Percentiles rank a stretch among this genome's conserved stretches.
Conservation (phyloP, 2,797 vertebrate genomes). For the Tamandua tetradactyla region DNA sequence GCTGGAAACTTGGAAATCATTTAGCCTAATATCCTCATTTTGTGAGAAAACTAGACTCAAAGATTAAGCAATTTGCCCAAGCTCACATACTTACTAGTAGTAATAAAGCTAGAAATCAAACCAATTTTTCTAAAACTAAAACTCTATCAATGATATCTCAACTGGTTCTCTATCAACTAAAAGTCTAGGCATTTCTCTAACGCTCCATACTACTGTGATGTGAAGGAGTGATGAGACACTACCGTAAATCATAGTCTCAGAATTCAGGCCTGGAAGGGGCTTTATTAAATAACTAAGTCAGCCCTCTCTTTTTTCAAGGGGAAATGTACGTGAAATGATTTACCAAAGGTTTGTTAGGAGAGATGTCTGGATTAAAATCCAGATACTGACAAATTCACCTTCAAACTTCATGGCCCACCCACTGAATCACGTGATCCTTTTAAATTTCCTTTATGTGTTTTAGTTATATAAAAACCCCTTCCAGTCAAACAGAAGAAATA, state of each 20-base stretch:
- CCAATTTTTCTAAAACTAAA: conserved; percentile 75
- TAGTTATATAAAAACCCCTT: conserved; percentile 52
- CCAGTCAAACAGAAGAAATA: conserved; percentile 54
- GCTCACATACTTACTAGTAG: conserved; percentile 72
- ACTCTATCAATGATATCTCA: conserved; percentile 68
- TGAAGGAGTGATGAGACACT: conserved; percentile 36
- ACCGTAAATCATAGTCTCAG: not conserved
- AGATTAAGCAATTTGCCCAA: conserved; percentile 65
- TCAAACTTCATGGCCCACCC: not conserved
- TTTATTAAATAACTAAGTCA: not conserved
- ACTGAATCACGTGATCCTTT: not conserved
- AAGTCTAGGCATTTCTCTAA: conserved; percentile 65
- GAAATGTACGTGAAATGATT: not conserved
- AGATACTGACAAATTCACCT: not conserved
- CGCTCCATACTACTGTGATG: conserved; percentile 50
- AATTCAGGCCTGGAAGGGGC: conserved; percentile 60
- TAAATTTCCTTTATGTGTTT: not conserved
- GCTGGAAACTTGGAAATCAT: conserved; percentile 66
- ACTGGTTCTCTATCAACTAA: conserved; percentile 67
- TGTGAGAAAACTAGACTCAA: conserved; percentile 71
- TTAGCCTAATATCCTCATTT: conserved; percentile 62
- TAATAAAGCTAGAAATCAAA: conserved; percentile 77
- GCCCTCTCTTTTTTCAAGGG: not conserved
- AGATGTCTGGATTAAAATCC: not conserved
- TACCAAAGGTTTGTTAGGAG: not conserved